Base-by-base conservation (phyloP, 2,888 invertebrate genomes). In the Sturmia bella region DNA sequence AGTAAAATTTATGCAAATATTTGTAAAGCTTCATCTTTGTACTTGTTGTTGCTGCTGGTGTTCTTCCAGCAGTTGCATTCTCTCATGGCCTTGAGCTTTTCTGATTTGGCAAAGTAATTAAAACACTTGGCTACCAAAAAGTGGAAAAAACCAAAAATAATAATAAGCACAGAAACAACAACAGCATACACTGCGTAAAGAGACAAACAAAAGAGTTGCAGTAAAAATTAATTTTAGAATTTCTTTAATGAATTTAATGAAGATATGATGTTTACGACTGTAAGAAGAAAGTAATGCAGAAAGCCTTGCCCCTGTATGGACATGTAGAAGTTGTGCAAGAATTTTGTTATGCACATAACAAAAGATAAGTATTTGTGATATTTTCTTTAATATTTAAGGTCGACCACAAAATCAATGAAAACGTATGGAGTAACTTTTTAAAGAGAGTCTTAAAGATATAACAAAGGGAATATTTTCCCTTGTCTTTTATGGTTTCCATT, bases 101-200 rank as follows among this genome's bases (percentile, higher is more conserved):
- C 52, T 69, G 77, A 77, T 81, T 81, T 73, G 77, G 74, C 81
- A 77, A 69, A 81, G 73, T 77, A 77, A 81, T 76, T 81, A 81
- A 81, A 81, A 76, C 76, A 68, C 76, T 76, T 76, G 68, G 56
- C 72, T 73, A 76, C 76, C 72, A 41, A 73, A 81, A 77, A 69
- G 24, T 39, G 52, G 61, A 61, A 61, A 56, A 63, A 59, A 75
- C 21, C n/a, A 19, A 7, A 41, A 68, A 59, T 48, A 43, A 3
- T 57, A 75, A 72, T 39, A 12, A 66, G 57, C 24, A 68, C 2
- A 13, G 63, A 61, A 4, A 54, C 54, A 69, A 24, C 56, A 64
- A 39, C 17, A 74, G 21, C 19, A 7, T 7, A 32, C 1, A 7
- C 32, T 32, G 32, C 32, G 9, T 32, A 32, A 32, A 32, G 9